Evolutionary conservation across 2,113 vertebrate species (phyloP).

Genomic region (Ovis canadensis): DNA sequence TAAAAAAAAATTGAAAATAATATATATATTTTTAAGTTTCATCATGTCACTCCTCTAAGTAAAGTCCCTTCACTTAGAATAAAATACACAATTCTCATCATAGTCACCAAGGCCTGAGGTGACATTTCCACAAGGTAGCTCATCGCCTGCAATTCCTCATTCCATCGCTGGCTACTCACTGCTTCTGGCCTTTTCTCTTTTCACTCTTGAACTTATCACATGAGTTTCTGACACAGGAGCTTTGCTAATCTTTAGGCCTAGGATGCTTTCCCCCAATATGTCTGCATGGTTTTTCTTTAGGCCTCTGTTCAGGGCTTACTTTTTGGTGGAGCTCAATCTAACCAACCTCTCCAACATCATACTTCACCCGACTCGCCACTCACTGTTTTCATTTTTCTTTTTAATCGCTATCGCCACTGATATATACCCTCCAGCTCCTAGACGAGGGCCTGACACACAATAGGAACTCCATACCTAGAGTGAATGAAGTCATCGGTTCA

Average conservation of each 20-base stretch:
- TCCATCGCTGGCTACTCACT: not conserved
- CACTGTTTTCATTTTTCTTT: not conserved
- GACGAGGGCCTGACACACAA: not conserved
- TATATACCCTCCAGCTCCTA: not conserved
- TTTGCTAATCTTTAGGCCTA: not conserved
- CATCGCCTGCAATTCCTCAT: not conserved
- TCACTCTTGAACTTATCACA: not conserved
- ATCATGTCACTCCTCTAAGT: not conserved
- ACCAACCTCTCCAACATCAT: not conserved
- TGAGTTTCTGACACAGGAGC: not conserved
- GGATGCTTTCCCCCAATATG: no score
- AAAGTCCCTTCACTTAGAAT: not conserved
- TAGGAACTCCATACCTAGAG: no score
- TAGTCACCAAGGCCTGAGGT: not conserved
- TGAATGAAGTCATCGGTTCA: not conserved
- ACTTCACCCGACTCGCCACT: not conserved
- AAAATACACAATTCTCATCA: not conserved
- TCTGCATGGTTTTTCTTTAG: not conserved
- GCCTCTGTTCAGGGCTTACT: not conserved
- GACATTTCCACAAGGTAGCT: fast-evolving
- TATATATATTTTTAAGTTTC: not conserved
- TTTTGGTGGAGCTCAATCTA: not conserved
- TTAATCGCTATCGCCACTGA: not conserved
- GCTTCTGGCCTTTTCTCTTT: not conserved
- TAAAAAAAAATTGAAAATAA: not conserved